phyloP scores from a whole-genome alignment of 2,797 vertebrate species.

The Huso huso region DNA sequence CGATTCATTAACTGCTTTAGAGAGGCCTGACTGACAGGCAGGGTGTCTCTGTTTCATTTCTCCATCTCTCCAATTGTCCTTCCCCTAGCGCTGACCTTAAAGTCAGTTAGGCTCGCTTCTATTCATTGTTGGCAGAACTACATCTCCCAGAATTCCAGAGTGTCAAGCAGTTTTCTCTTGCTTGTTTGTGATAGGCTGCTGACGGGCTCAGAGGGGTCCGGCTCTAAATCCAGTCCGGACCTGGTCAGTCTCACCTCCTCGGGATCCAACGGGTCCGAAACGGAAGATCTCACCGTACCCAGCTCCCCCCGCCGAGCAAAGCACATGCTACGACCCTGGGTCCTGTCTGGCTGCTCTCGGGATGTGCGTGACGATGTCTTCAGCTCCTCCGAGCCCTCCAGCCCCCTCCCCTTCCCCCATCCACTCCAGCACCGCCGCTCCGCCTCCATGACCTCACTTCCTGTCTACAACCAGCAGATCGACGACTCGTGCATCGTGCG shows the following conservation, averaged over 20 bases:
- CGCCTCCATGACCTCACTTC: slow-evolving; percentile 46
- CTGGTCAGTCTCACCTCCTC: slow-evolving; percentile 53
- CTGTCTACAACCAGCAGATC: slow-evolving; percentile 52
- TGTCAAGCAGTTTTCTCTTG: too few relatives aligned
- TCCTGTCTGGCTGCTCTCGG: slow-evolving; percentile 46
- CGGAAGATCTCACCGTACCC: slow-evolving; percentile 43
- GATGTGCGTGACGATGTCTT: slow-evolving; percentile 35
- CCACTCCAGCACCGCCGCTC: slow-evolving; percentile 45
- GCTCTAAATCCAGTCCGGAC: slow-evolving; percentile 45
- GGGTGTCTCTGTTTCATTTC: too few relatives aligned
- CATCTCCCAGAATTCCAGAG: too few relatives aligned
- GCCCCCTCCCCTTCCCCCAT: slow-evolving; percentile 23
- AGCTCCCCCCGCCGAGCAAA: slow-evolving; percentile 33
- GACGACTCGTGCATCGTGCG: slow-evolving; percentile 67
- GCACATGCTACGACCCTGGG: slow-evolving; percentile 47
- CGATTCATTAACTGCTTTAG: too few relatives aligned
- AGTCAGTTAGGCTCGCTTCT: too few relatives aligned
- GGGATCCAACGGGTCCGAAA: slow-evolving; percentile 60
- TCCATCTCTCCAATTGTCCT: too few relatives aligned
- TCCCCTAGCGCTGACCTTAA: too few relatives aligned
- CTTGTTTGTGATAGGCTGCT: slow-evolving; percentile 42
- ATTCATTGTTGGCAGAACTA: too few relatives aligned
- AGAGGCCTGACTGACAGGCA: too few relatives aligned
- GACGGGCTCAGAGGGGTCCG: slow-evolving; percentile 40
- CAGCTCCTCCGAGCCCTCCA: slow-evolving; percentile 24